Percentiles rank a stretch among this genome's conserved stretches.
phyloP scores from a whole-genome alignment of 2,113 vertebrate species.

The Tenrec ecaudatus region DNA sequence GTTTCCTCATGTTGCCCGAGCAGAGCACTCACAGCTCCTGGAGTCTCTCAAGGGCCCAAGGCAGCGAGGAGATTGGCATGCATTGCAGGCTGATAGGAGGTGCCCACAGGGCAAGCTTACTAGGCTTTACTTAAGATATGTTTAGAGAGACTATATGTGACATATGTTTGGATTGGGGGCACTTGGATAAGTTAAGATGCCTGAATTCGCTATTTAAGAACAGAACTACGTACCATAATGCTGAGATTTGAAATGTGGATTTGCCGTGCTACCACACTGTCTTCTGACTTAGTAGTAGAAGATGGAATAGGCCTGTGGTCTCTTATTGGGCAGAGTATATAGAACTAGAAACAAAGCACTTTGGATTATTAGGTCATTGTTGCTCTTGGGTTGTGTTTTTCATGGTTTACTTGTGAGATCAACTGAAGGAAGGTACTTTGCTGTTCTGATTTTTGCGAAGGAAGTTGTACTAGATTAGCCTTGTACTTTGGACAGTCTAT shows the following conservation, averaged over 20 bases:
- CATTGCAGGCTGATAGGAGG: too few relatives aligned
- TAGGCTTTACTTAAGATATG: background rate
- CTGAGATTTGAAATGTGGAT: constrained; percentile 25
- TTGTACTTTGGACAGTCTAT: constrained; percentile 24
- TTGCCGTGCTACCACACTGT: background rate
- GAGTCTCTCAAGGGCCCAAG: background rate
- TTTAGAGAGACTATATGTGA: background rate
- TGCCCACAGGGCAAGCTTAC: background rate
- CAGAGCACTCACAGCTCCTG: background rate
- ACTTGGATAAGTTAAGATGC: background rate
- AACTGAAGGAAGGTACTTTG: constrained; percentile 62
- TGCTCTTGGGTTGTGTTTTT: constrained; percentile 35
- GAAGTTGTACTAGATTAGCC: constrained; percentile 60
- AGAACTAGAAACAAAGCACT: background rate
- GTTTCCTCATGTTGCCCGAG: too few relatives aligned
- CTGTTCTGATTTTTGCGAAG: constrained; percentile 54
- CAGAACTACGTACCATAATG: background rate
- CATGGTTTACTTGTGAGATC: constrained; percentile 27
- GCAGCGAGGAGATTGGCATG: background rate
- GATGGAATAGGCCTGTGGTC: background rate
- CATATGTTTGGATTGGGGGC: background rate
- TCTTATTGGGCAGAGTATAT: background rate
- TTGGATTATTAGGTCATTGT: background rate
- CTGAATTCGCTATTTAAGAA: background rate
- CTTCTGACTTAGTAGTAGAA: background rate